Base-by-base conservation (phyloP, 2,113 vertebrate genomes). In the Rattus norvegicus region DNA sequence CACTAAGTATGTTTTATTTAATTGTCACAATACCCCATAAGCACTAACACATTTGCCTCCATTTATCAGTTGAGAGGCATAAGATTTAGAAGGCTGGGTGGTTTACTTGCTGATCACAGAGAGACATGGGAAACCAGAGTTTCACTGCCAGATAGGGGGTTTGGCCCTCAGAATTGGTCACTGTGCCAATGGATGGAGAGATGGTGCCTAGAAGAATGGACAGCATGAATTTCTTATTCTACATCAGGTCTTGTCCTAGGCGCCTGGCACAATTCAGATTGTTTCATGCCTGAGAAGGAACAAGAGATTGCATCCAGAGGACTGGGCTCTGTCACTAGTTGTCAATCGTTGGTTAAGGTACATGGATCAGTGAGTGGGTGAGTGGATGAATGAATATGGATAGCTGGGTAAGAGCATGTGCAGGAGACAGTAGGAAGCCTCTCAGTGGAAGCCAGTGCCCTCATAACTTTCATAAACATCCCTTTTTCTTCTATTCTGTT, bases 211-310 rank as follows among this genome's bases (percentile, higher is more conserved):
- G 36, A 4, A 3, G 16, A 12, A n/a, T 28, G 72, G 13, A 13
- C 3, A 59, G 10, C 30, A 6, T 33, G 63, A 56, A 12, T 28
- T n/a, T 63, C 52, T 39, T 47, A 20, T 20, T 14, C 8, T 0
- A 1, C 0, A 59, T 17, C 26, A 4, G 8, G 4, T 19, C 69
- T 43, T 75, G 30, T 77, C 56, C 20, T 24, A 43, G 94, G 75
- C 86, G 43, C 39, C n/a, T 52, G 20, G 39, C 2, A 20, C 36
- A 59, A 17, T 54, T 83, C 52, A n/a, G 1, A 39, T n/a, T 33
- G 16, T 49, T 77, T 54, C 59, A n/a, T 13, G 84, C 76, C 84
- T 56, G 59, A n/a, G 69, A n/a, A 97, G 88, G 33, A n/a, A 54
- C 2, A 63, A 65, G 14, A 89, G 13, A 6, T 56, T 24, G 26